Evolutionary conservation across 2,888 invertebrate genomes (phyloP), one percentile per base, ranked within the genome.

Genomic region (Marasmarcha lunaedactyla): DNA sequence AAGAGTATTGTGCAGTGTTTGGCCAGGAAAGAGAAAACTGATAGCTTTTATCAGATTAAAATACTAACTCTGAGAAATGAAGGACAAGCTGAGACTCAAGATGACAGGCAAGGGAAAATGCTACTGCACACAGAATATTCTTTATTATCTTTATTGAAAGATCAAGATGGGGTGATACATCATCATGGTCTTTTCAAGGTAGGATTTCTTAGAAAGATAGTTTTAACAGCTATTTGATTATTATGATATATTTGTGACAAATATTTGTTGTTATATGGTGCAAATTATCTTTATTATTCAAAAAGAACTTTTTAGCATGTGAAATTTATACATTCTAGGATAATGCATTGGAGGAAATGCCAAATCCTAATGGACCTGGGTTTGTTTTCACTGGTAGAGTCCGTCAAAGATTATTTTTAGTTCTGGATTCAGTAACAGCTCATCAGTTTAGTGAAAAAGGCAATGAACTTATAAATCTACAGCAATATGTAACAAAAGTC

Each of bases 181-280:
- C 90, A 90, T 57, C 90, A 91, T 73, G 91, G 90, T 26, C 77
- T 92, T 45, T 92, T 89, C 60, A 90, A 90, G 85, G 91, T 90
- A 64, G 46, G 20, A 7, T 5, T 20, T n/a, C n/a, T n/a, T 11
- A 15, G 3, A 20, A 20, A 20, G 20, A 20, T 20, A 20, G 20
- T 20, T 20, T 14, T 26, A 13, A 15, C 11, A 38, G 5, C n/a
- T 20, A 14, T 10, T 1, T 4, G 4, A 34, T 26, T 42, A 41
- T 37, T 47, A 10, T 14, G 44, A 36, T 45, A 37, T 44, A 35
- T 35, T 14, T 25, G 13, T 37, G 12, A 35, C 14, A 5, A 14
- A 37, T 35, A 35, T n/a, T n/a, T n/a, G n/a, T n/a, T n/a, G n/a
- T n/a, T n/a, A n/a, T n/a, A n/a, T n/a, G n/a, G n/a, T n/a, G n/a